A percentile compares a stretch with the other conserved stretches of the same genome.
Conservation (phyloP, 2,888 invertebrate genomes). For the Deroplatys truncata region DNA sequence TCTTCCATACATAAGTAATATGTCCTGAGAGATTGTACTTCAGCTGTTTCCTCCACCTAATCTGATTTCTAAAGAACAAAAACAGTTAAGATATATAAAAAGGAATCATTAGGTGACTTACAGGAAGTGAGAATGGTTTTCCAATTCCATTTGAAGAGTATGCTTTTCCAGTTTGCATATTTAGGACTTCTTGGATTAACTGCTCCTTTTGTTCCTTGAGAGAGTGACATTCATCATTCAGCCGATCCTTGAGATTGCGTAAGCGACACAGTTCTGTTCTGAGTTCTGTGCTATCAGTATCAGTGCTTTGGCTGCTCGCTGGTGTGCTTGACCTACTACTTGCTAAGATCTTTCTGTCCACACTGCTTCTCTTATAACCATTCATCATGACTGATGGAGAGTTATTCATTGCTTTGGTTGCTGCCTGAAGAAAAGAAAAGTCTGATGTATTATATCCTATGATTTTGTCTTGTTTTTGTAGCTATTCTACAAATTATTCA, state of each 20-base stretch:
- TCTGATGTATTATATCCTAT: no score
- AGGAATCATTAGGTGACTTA: not conserved
- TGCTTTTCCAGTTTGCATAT: not conserved
- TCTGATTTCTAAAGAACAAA: no score
- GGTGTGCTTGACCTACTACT: slow-evolving; percentile 5
- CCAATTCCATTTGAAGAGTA: not conserved
- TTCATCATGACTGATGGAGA: not conserved
- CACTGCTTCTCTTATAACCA: not conserved
- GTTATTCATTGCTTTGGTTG: not conserved
- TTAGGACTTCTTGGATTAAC: not conserved
- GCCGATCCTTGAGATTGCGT: slow-evolving; percentile 1
- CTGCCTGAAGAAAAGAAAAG: not conserved
- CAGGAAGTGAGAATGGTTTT: not conserved
- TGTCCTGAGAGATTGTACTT: no score
- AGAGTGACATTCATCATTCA: slow-evolving; percentile 16
- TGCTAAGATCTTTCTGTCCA: not conserved
- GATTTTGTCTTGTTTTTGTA: no score
- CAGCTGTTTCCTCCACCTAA: no score
- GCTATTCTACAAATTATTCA: no score
- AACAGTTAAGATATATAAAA: no score
- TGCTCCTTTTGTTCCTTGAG: slow-evolving; percentile 42
- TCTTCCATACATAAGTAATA: no score
- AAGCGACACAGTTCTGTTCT: not conserved
- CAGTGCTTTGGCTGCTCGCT: not conserved
- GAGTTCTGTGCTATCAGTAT: not conserved